Conservation (phyloP, 2,797 vertebrate genomes). For the Crenuchus spilurus region DNA sequence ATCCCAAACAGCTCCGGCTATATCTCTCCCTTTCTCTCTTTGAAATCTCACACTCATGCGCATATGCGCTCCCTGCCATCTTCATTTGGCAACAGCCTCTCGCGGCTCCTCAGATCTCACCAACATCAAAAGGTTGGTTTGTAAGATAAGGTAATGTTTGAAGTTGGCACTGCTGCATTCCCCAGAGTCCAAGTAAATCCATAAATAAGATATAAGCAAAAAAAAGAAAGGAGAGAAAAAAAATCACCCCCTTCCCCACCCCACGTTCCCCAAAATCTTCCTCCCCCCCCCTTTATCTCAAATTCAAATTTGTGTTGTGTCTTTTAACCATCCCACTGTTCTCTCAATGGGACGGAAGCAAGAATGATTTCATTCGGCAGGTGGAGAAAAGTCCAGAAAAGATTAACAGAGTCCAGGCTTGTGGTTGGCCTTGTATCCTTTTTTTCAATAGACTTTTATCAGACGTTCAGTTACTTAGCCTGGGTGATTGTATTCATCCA, state of each 20-base stretch:
- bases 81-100: slow-evolving; percentile 91
- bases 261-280: slow-evolving; percentile 51
- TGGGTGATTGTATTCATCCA: background rate
- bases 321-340: slow-evolving; percentile 66
- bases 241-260: slow-evolving; percentile 52
- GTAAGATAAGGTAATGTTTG: slow-evolving; percentile 98
- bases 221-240: background rate
- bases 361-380: slow-evolving; percentile 23
- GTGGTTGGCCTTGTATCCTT: no score
- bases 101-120: slow-evolving; percentile 75
- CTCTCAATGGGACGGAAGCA: slow-evolving; percentile 53
- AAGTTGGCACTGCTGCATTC: slow-evolving; percentile 90
- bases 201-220: slow-evolving; percentile 91
- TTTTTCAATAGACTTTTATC: slow-evolving; percentile 11
- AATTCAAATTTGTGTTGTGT: slow-evolving; percentile 74
- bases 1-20: slow-evolving; percentile 73
- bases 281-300: slow-evolving; percentile 68
- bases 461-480: slow-evolving; percentile 16
- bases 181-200: slow-evolving; percentile 91
- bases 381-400: background rate
- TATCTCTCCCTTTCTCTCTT: slow-evolving; percentile 64
- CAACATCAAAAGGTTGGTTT: slow-evolving; percentile 95
- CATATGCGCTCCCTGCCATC: slow-evolving; percentile 75
- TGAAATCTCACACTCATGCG: slow-evolving; percentile 86
- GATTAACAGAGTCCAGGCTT: background rate